Conservation (phyloP, 2,888 invertebrate species). For the Andrena camellia region DNA sequence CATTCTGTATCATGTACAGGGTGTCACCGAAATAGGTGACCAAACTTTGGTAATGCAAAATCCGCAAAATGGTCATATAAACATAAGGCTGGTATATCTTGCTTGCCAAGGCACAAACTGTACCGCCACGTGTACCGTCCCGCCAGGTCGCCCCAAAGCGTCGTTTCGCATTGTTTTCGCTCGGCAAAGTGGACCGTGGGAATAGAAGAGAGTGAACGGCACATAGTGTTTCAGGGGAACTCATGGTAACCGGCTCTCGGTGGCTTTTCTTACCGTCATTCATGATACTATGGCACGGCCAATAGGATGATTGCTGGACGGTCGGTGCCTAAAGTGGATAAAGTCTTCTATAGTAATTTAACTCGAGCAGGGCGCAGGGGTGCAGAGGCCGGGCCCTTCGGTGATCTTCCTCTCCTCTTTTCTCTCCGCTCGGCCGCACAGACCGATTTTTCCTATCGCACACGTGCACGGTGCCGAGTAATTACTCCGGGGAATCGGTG, state of each 20-base stretch:
- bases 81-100: no score
- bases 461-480: neutral
- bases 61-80: no score
- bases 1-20: no score
- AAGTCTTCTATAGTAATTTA: conserved; percentile 82
- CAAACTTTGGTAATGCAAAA: no score
- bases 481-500: neutral
- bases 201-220: conserved; percentile 64
- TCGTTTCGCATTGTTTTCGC: conserved; percentile 55
- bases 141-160: conserved; percentile 34
- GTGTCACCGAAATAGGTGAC: no score
- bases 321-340: conserved; percentile 83
- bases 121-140: conserved; percentile 10
- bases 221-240: conserved; percentile 77
- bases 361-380: conserved; percentile 77
- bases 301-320: conserved; percentile 83
- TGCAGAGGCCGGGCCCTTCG: conserved; percentile 57
- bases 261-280: conserved; percentile 82
- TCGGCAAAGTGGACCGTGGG: conserved; percentile 70
- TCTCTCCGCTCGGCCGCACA: neutral
- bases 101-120: no score
- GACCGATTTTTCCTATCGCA: neutral
- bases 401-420: conserved; percentile 31
- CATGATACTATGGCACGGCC: conserved; percentile 79
- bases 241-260: conserved; percentile 73